phyloP scores from a whole-genome alignment of 2,797 vertebrate species.

The Tangara arthus region DNA sequence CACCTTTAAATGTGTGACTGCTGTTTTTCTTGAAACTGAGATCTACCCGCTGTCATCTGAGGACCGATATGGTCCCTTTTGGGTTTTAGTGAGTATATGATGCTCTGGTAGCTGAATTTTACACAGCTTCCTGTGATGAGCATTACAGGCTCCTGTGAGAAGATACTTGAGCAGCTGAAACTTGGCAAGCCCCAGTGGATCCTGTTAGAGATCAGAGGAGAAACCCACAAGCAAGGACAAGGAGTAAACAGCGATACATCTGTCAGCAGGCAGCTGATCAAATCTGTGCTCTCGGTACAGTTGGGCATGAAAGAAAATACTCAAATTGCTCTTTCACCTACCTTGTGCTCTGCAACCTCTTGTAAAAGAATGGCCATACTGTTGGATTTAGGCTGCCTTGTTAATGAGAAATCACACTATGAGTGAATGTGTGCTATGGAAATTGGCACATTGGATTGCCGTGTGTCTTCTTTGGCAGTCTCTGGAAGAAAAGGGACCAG shows the following conservation, averaged over 20 bases:
- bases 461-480: background rate
- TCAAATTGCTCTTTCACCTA: background rate
- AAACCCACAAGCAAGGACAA: conserved; percentile 41
- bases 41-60: background rate
- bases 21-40: conserved; percentile 16
- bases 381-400: background rate
- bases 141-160: conserved; percentile 22
- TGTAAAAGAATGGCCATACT: background rate
- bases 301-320: background rate
- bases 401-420: background rate
- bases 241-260: conserved; percentile 30
- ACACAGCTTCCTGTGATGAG: background rate
- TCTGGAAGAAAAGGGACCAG: background rate
- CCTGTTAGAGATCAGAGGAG: conserved; percentile 26
- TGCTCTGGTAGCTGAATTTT: conserved; percentile 34
- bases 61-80: background rate
- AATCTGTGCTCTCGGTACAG: background rate
- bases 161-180: conserved; percentile 8
- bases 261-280: conserved; percentile 45
- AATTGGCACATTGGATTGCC: background rate
- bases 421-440: background rate
- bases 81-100: background rate
- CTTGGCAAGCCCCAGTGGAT: conserved; percentile 36
- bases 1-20: background rate
- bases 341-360: background rate